These are phyloP conservation scores for Dicaeum eximium DNA, from an alignment of 2,113 vertebrate genomes.

Conservation along the genomic window DNA sequence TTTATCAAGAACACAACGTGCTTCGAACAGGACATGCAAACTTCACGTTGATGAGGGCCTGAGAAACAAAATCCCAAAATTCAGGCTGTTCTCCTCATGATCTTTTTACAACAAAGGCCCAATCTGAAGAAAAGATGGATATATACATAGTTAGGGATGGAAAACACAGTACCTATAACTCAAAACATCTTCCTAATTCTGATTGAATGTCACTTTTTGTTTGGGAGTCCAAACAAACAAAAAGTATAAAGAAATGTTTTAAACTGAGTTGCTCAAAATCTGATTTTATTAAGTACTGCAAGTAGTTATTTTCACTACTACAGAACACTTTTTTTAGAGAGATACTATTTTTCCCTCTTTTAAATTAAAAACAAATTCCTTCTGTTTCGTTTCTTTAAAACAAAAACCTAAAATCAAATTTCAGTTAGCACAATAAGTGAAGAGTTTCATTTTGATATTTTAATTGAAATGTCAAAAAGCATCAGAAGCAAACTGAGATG, in stretches of 20 bases:
- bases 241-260: neutral
- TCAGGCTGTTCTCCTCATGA: neutral
- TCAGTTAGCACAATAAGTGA: neutral
- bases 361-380: neutral
- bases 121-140: neutral
- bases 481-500: neutral
- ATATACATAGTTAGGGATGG: neutral
- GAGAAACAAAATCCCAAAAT: neutral
- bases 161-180: neutral
- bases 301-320: neutral
- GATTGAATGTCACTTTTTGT: fast-evolving
- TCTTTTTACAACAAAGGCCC: neutral
- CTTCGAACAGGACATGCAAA: neutral
- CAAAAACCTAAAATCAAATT: neutral
- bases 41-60: neutral
- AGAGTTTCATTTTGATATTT: neutral
- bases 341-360: neutral
- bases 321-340: neutral
- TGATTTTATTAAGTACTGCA: neutral
- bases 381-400: neutral
- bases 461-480: conserved; percentile 7
- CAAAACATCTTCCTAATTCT: neutral
- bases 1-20: neutral
- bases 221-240: neutral
- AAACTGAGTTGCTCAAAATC: neutral